Conservation (phyloP, 64 coral and sea anemone species). For the Montipora foliosa region DNA sequence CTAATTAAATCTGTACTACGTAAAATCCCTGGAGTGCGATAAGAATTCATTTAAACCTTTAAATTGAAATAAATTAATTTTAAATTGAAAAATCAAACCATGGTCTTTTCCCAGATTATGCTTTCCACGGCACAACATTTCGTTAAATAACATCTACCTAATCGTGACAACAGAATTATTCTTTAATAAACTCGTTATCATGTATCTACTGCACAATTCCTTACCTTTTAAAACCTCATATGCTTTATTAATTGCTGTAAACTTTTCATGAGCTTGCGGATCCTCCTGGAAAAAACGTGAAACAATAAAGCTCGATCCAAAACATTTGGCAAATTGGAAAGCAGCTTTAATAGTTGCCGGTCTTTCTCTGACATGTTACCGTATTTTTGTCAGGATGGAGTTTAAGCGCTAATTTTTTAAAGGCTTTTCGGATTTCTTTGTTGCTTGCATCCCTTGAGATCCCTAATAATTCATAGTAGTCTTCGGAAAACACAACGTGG, state of each 20-base stretch:
- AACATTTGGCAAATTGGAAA: neutral
- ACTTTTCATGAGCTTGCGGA: conserved; percentile 91
- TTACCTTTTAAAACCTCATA: conserved; percentile 99
- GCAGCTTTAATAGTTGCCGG: neutral
- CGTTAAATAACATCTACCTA: too few relatives aligned
- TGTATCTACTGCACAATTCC: neutral
- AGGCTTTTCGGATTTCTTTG: conserved; percentile 95
- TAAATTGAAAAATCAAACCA: too few relatives aligned
- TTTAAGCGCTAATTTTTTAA: conserved; percentile 92
- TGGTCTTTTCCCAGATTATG: too few relatives aligned
- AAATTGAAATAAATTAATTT: too few relatives aligned
- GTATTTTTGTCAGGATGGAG: conserved; percentile 97
- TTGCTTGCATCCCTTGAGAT: conserved; percentile 90
- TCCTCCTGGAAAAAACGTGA: conserved; percentile 61
- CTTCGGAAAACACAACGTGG: conserved; percentile 81
- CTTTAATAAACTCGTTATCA: too few relatives aligned
- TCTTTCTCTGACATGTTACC: conserved; percentile 43
- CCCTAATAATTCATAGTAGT: conserved; percentile 96
- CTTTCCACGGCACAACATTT: too few relatives aligned
- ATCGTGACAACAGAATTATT: too few relatives aligned
- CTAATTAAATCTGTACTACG: too few relatives aligned
- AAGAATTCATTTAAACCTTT: too few relatives aligned
- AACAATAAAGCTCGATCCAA: too few relatives aligned
- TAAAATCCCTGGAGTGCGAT: too few relatives aligned
- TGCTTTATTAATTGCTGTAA: conserved; percentile 88